These are phyloP conservation scores for Podarcis muralis DNA, from an alignment of 2,113 vertebrate species.

Conservation along the genomic window DNA sequence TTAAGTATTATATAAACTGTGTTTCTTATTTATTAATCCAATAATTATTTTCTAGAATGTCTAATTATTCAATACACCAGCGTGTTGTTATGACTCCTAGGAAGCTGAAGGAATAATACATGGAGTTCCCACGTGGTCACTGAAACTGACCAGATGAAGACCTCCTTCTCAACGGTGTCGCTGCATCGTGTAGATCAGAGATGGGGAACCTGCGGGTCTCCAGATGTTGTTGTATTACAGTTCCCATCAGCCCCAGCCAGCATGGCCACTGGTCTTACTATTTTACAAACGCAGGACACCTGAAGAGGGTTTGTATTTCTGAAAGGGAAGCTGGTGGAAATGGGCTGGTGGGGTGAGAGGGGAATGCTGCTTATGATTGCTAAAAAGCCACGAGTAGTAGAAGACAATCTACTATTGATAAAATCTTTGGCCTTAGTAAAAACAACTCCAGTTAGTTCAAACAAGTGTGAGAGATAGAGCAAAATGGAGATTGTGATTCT, in stretches of 20 bases:
- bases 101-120: no score
- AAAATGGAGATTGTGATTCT: not conserved
- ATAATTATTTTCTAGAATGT: not conserved
- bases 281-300: no score
- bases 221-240: no score
- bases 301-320: not conserved
- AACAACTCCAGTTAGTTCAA: not conserved
- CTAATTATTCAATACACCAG: no score
- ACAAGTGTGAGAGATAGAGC: not conserved
- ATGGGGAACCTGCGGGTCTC: no score
- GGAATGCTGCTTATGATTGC: not conserved
- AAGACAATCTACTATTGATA: not conserved
- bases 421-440: not conserved
- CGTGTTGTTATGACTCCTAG: not conserved
- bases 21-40: not conserved
- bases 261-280: not conserved
- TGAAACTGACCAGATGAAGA: no score
- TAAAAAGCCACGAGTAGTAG: not conserved
- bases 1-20: constrained; percentile 60
- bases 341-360: no score
- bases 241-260: no score
- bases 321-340: not conserved
- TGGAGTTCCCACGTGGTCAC: no score
- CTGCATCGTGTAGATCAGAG: no score
- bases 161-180: no score